Base-by-base conservation (phyloP, 2,888 invertebrate genomes). In the Drosophila imparisetae region DNA sequence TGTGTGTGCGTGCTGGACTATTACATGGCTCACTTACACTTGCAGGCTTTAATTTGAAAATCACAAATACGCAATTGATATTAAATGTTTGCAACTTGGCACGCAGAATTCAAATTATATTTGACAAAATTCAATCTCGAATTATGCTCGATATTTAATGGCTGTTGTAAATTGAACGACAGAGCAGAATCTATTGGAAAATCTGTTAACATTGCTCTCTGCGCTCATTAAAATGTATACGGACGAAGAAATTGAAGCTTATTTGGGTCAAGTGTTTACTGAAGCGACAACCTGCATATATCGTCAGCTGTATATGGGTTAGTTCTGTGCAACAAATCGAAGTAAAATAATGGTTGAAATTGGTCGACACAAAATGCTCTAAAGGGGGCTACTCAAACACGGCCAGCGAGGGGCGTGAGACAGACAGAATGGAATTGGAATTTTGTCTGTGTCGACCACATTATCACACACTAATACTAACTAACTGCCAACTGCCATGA, bases 191-290 rank as follows among this genome's bases (percentile, higher is more conserved):
- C 21, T 54, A 38, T 13, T 21, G 29, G 11, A 21, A 11, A 52
- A 15, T 52, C 30, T 30, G n/a, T 4, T 13, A 15, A 40, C 4
- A 4, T n/a, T 7, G 13, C 29, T 57, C 21, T 40, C 57, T 40
- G 2, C 27, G 18, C 18, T 3, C 18, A 32, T 21, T 24, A 53
- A 61, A 74, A 53, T 49, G 50, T 49, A 38, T 18, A 34, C 36
- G 40, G 2, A 42, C 10, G n/a, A 45, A 49, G 29, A 62, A 66
- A 27, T 55, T 62, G 29, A n/a, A 55, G 49, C 45, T 61, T 78
- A 86, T 77, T 81, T 86, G 75, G 87, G 87, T 89, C 87, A 87
- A 87, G 74, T 85, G 76, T 61, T 69, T 66, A 67, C 40, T 29
- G 61, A 74, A 74, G 63, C 42, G 62, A 54, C 67, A 67, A 45